Conservation (phyloP, 2,113 vertebrate species). For the Mola mola region DNA sequence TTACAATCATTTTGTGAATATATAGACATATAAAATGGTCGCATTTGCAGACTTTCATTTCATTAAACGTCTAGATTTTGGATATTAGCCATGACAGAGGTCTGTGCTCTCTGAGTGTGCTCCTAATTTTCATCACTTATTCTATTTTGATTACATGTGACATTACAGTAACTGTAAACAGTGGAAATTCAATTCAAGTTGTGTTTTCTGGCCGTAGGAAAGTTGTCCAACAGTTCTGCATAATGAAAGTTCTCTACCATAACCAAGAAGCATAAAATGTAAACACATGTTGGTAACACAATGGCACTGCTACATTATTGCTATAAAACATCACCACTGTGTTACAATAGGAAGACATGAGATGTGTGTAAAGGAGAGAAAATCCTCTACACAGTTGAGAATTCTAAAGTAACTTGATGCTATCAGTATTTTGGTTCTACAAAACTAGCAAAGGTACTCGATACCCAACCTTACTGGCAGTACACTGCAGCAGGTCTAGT, state of each 20-base stretch:
- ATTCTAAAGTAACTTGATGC: constrained; percentile 14
- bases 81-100: neutral
- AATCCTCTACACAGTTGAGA: constrained; percentile 2
- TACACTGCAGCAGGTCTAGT: constrained; percentile 21
- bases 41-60: neutral
- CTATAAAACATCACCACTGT: constrained; percentile 28
- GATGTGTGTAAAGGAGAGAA: constrained; percentile 10
- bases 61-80: neutral
- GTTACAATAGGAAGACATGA: constrained; percentile 20
- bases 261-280: constrained; percentile 7
- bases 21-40: neutral
- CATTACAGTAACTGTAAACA: neutral
- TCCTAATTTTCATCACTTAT: neutral
- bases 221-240: constrained; percentile 11
- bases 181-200: too few relatives aligned
- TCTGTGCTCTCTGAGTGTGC: neutral
- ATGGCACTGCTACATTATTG: constrained; percentile 48
- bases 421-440: constrained; percentile 17
- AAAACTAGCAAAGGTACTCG: constrained; percentile 8
- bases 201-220: neutral
- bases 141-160: neutral
- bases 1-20: neutral
- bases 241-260: neutral
- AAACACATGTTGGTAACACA: constrained; percentile 23
- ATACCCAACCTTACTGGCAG: constrained; percentile 38